Evolutionary conservation across 2,113 vertebrate species (phyloP), one percentile per base, ranked within the genome.

Genomic region (Cheilinus undulatus): DNA sequence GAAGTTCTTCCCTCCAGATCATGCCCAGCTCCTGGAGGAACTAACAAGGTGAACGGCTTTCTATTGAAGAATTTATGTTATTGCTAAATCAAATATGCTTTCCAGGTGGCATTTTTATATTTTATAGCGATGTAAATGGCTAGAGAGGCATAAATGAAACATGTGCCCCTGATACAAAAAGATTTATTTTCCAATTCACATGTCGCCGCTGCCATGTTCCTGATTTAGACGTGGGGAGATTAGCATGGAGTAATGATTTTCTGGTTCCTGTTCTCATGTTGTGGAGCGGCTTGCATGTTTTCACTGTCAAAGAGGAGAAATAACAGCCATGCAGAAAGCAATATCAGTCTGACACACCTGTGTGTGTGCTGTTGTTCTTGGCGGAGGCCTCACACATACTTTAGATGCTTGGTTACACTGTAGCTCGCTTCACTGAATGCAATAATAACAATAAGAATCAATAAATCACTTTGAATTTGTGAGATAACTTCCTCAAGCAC

Each of bases 1-100:
- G 88, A 99, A 99, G 90, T 99, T 99, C 91, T 99, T 99, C 72
- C 97, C 97, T 24, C 97, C 97, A 1, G 98, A 99, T 83, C 97
- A 98, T 0, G 93, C 96, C 48, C 97, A 99, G 78, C 94, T 99
- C n/a, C 93, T 97, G 91, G 98, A 99, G 79, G 97, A 99, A 69
- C 89, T 99, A 76, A 99, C 97, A 63, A 97, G 98, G 98, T 99
- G 80, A 92, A 93, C 65, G 63, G 15, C 43, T 28, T 14, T 67
- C 38, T 17, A 28, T 17, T 46, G 34, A n/a, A 17, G n/a, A 14
- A 50, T n/a, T 13, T 2, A 2, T 6, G 58, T 43, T 15, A 30
- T 60, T n/a, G 66, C 62, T 3, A 4, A 58, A n/a, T 46, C n/a
- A 1, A 38, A 5, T 20, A 49, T 36, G 42, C 73, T 15, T 36